Percentiles rank a stretch among this genome's conserved stretches.
phyloP scores from a whole-genome alignment of 1,140 invertebrate genomes.

The Drosophila fuyamai region DNA sequence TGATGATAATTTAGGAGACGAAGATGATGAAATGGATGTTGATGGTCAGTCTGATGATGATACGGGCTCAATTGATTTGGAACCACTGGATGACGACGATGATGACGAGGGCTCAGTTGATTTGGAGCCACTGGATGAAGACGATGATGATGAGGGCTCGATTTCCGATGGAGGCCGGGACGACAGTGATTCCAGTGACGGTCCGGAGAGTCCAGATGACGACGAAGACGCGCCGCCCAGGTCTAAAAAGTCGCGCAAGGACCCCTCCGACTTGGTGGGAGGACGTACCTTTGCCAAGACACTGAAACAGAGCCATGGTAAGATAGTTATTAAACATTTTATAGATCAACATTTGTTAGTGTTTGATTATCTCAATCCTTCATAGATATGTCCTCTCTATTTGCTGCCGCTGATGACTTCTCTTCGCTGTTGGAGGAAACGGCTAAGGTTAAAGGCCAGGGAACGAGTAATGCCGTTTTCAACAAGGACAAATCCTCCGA shows the following conservation, averaged over 20 bases:
- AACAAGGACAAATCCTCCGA: conserved; percentile 88
- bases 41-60: conserved; percentile 79
- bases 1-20: conserved; percentile 71
- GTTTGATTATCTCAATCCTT: conserved; percentile 6
- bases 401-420: conserved; percentile 91
- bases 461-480: conserved; percentile 87
- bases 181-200: conserved; percentile 57
- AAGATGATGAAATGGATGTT: conserved; percentile 71
- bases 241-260: conserved; percentile 83
- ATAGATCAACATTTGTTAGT: background rate
- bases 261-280: conserved; percentile 15
- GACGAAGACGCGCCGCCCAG: conserved; percentile 70
- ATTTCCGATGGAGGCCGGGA: conserved; percentile 46
- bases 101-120: conserved; percentile 78
- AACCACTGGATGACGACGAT: conserved; percentile 63
- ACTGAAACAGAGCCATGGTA: conserved; percentile 77
- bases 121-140: conserved; percentile 59
- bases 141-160: conserved; percentile 65
- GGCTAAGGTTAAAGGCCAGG: conserved; percentile 87
- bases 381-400: conserved; percentile 86
- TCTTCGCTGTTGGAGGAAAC: conserved; percentile 90
- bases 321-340: background rate
- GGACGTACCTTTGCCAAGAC: conserved; percentile 71
- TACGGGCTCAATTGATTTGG: conserved; percentile 68
- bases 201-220: conserved; percentile 58